Conservation (phyloP, 2,113 vertebrate species). For the Mirza zaza region DNA sequence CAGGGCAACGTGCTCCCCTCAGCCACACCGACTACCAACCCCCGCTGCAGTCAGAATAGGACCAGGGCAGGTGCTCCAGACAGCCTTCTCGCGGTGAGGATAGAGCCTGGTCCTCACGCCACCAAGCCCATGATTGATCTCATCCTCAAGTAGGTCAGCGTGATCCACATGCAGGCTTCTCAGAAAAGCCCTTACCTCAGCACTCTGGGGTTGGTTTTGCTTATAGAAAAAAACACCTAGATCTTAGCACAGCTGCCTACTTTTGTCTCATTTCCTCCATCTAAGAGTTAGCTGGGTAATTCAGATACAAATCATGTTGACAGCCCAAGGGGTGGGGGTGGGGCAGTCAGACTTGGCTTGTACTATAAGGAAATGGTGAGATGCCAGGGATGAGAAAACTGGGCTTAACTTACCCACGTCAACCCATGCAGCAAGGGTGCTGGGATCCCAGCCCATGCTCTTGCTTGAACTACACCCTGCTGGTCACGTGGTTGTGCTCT, state of each 20-base stretch:
- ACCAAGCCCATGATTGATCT: not conserved
- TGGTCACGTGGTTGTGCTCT: not conserved
- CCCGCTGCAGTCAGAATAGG: not conserved
- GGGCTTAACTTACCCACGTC: not conserved
- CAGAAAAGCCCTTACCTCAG: constrained; percentile 62
- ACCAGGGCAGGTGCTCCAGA: not conserved
- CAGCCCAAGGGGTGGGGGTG: not conserved
- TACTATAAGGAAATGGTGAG: not conserved
- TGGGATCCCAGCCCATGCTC: not conserved
- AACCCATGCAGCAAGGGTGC: not conserved
- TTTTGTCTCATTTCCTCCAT: constrained; percentile 64
- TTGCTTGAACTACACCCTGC: not conserved
- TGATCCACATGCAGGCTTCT: not conserved
- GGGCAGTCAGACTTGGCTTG: not conserved
- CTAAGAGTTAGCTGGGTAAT: not conserved
- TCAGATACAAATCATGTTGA: constrained; percentile 19
- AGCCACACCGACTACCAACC: not conserved
- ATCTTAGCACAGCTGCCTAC: not conserved
- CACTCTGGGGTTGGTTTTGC: constrained; percentile 51
- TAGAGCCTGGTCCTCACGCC: not conserved
- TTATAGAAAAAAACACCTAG: constrained; percentile 50
- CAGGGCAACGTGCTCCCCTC: not conserved
- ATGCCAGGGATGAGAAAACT: not conserved
- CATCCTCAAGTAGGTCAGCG: not conserved
- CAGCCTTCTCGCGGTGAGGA: not conserved